Evolutionary conservation across 2,888 invertebrate species (phyloP).

Genomic region (Acanthococcus lagerstroemiae): DNA sequence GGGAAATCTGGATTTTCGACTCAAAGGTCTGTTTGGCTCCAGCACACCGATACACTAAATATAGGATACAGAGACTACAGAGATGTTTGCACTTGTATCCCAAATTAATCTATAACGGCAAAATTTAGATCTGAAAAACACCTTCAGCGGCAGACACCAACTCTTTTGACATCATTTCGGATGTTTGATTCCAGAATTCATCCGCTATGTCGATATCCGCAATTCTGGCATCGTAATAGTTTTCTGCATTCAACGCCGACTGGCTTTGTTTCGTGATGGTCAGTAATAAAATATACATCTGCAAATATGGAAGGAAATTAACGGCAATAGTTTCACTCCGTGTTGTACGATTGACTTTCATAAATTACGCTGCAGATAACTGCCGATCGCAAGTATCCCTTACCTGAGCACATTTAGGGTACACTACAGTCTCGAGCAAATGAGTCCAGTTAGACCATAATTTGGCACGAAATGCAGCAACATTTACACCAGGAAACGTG

Average conservation of each 20-base stretch:
- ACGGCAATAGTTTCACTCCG: background rate
- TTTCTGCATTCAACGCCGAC: slow-evolving; percentile 11
- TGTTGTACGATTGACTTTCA: too few species aligned
- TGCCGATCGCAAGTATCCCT: slow-evolving; percentile 31
- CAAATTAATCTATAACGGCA: background rate
- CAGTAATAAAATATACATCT: slow-evolving; percentile 14
- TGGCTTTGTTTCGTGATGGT: background rate
- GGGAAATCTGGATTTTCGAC: too few species aligned
- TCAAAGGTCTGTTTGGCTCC: too few species aligned
- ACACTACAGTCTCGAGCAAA: slow-evolving; percentile 65
- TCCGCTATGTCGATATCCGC: slow-evolving; percentile 8
- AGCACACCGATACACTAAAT: too few species aligned
- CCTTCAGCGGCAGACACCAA: slow-evolving; percentile 41
- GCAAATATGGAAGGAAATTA: too few species aligned
- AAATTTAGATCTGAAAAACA: slow-evolving; percentile 32
- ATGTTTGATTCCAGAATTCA: slow-evolving; percentile 24
- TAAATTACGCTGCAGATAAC: background rate
- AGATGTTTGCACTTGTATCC: too few species aligned
- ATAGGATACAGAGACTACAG: too few species aligned
- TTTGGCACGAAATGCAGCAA: slow-evolving; percentile 52
- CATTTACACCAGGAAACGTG: slow-evolving; percentile 49
- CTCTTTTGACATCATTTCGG: slow-evolving; percentile 12
- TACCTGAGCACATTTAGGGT: slow-evolving; percentile 60
- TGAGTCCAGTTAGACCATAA: slow-evolving; percentile 85
- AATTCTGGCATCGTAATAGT: background rate